Percentiles rank a stretch among this genome's conserved stretches.
Conservation (phyloP, 2,797 vertebrate genomes). For the Limnodromus scolopaceus region DNA sequence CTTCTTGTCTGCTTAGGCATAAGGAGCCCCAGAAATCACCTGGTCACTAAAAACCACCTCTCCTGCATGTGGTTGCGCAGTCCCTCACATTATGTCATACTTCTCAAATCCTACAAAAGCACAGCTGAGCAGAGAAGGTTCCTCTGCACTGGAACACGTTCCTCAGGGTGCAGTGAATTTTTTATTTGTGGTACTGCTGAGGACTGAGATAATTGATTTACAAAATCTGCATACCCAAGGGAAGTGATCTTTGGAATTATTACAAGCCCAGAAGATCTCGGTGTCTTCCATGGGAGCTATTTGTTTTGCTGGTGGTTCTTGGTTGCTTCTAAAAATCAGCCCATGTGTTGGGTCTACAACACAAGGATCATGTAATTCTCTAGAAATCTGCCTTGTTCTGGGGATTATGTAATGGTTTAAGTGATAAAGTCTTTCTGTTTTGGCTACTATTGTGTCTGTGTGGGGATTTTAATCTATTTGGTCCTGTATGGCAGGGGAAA, state of each 20-base stretch:
- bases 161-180: not conserved
- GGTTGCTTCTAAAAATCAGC: not conserved
- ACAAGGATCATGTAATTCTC: not conserved
- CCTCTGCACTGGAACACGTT: not conserved
- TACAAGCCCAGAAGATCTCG: not conserved
- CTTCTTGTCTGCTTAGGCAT: not conserved
- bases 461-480: not conserved
- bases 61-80: not conserved
- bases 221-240: not conserved
- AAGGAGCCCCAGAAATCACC: not conserved
- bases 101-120: not conserved
- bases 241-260: not conserved
- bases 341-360: not conserved
- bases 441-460: not conserved
- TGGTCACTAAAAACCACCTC: not conserved
- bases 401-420: not conserved
- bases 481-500: not conserved
- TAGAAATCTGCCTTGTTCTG: not conserved
- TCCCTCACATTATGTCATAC: accelerated
- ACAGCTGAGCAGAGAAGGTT: not conserved
- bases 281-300: not conserved
- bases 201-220: not conserved
- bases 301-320: not conserved
- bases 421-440: not conserved
- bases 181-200: not conserved